Evolutionary conservation across 2,888 invertebrate genomes (phyloP).

Genomic region (Mythimna ferrago): DNA sequence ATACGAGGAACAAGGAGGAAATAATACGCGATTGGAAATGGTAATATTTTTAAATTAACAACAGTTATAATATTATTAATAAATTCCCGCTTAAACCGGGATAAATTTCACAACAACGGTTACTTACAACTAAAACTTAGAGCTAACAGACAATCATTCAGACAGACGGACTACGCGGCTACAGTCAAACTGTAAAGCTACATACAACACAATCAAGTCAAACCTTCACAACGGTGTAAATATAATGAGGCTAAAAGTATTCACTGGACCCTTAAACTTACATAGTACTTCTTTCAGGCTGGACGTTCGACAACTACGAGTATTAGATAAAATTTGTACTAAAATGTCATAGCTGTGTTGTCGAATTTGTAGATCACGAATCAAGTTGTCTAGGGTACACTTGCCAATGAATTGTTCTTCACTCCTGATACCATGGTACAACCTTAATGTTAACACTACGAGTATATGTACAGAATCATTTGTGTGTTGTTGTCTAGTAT

Average conservation of each 20-base stretch:
- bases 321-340: conserved; percentile 48
- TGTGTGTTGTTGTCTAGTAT: conserved; percentile 62
- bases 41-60: conserved; percentile 67
- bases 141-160: conserved; percentile 52
- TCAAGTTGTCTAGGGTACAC: conserved; percentile 1
- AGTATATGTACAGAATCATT: conserved; percentile 51
- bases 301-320: conserved; percentile 9
- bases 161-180: conserved; percentile 31
- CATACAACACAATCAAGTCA: conserved; percentile 51
- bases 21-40: conserved; percentile 39
- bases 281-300: conserved; percentile 6
- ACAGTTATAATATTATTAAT: conserved; percentile 67
- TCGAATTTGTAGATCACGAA: conserved; percentile 16
- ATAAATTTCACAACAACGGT: conserved; percentile 69
- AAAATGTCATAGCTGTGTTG: conserved; percentile 15
- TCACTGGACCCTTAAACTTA: conserved; percentile 32
- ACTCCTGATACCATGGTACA: conserved; percentile 26
- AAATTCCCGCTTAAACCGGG: conserved; percentile 68
- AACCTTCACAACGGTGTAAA: conserved; percentile 41
- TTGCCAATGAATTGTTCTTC: conserved; percentile 17
- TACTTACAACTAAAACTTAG: conserved; percentile 66
- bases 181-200: conserved; percentile 59
- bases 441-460: conserved; percentile 34
- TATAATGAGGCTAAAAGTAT: conserved; percentile 45
- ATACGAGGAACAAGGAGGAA: conserved; percentile 15